Conservation (phyloP, 92 coral and sea anemone genomes). For the Parazoanthus atlanticus region DNA sequence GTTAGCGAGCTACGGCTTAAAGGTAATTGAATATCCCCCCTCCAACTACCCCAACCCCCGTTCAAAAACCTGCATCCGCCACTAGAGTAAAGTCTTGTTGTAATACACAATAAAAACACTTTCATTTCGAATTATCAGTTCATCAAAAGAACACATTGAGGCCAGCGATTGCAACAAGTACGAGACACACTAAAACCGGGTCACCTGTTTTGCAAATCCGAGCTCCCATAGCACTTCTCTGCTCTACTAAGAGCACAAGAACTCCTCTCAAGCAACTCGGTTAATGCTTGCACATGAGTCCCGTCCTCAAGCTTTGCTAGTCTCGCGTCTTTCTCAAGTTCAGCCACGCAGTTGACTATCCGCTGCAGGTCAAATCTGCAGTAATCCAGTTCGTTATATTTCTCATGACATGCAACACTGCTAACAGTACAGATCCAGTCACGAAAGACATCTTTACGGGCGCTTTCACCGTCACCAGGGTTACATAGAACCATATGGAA, state of each 20-base stretch:
- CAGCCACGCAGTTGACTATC: slow-evolving; percentile 49
- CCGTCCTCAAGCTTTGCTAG: slow-evolving; percentile 26
- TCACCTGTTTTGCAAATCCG: slow-evolving; percentile 13
- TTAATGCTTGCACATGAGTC: background rate
- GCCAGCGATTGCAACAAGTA: background rate
- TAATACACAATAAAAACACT: too few relatives aligned
- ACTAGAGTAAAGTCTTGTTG: too few relatives aligned
- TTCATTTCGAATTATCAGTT: too few relatives aligned
- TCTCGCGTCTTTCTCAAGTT: slow-evolving; percentile 43
- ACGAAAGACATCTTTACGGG: slow-evolving; percentile 35
- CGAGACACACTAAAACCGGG: background rate
- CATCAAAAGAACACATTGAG: too few relatives aligned
- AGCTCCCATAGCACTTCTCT: background rate
- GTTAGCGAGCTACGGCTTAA: too few relatives aligned
- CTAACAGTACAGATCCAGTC: slow-evolving; percentile 60
- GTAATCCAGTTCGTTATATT: slow-evolving; percentile 41
- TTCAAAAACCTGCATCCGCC: too few relatives aligned
- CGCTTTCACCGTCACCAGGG: background rate
- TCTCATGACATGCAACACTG: slow-evolving; percentile 18
- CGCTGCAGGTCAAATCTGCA: slow-evolving; percentile 68
- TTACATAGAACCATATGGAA: background rate
- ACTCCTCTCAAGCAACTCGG: slow-evolving; percentile 15
- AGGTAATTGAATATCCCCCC: too few relatives aligned
- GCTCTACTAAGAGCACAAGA: background rate
- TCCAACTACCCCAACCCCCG: too few relatives aligned